phyloP scores from a whole-genome alignment of 2,113 vertebrate genomes.

The Illadopsis cleaveri region DNA sequence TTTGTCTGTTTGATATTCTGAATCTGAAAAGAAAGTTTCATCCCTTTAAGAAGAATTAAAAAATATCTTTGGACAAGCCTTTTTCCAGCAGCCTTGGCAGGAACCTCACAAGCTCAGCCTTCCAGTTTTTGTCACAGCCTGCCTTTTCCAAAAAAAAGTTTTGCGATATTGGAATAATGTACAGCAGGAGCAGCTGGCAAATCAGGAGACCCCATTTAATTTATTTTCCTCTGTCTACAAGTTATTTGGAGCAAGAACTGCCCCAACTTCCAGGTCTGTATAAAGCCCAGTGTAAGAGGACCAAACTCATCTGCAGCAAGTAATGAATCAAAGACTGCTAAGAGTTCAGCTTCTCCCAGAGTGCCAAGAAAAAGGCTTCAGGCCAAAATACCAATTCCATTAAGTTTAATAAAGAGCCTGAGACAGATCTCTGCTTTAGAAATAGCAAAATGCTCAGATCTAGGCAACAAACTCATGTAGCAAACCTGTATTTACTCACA shows the following conservation, averaged over 20 bases:
- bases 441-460: background rate
- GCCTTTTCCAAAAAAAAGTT: background rate
- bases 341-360: background rate
- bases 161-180: background rate
- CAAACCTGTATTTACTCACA: background rate
- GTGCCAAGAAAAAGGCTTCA: constrained; percentile 7
- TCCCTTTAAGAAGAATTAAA: background rate
- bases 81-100: background rate
- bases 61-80: background rate
- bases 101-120: background rate
- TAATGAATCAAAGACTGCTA: constrained; percentile 21
- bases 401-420: constrained; percentile 15
- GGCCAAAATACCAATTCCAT: constrained; percentile 50
- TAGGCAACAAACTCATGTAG: background rate
- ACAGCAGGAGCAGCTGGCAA: background rate
- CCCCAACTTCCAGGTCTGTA: background rate
- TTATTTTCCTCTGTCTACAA: background rate
- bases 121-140: background rate
- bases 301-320: background rate
- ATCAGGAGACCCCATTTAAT: background rate
- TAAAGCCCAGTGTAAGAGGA: background rate
- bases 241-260: background rate
- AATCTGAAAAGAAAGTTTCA: constrained; percentile 77
- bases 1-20: constrained; percentile 96
- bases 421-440: background rate